Evolutionary conservation across 2,797 vertebrate genomes (phyloP), one percentile per base, ranked within the genome.

Genomic region (Hippopotamyrus pictus): DNA sequence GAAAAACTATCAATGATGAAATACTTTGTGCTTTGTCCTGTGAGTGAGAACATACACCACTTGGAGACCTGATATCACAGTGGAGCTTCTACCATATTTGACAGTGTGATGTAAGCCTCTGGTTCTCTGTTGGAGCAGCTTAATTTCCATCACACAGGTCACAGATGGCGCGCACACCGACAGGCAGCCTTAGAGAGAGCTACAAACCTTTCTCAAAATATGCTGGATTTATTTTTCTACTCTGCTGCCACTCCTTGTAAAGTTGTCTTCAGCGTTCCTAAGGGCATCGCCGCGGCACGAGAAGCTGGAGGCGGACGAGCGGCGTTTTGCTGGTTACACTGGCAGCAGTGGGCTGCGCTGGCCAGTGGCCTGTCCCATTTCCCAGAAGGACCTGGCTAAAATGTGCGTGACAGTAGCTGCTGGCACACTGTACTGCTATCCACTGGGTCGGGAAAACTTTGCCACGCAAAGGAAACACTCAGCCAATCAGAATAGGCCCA

Each of bases 361-460:
- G 82, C 41, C 82, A 22, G 41, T 22, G 82, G 82, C 82, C 46
- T 84, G 82, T 84, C 46, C 46, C 29, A 51, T 85, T 85, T 85
- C 46, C 82, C 82, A 85, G 82, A 51, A 85, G 82, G 82, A 22
- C 48, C 44, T 85, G 82, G 82, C 82, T 51, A 25, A 85, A 85
- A 85, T 85, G 82, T 14, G n/a, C 50, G 9, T 85, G 82, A 85
- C 46, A n/a, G 79, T 83, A 83, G 79, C 37, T 48, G 76, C 48
- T 83, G 76, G 76, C 76, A 17, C 12, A 84, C n/a, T 29, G 4
- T 84, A 25, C 11, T 51, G n/a, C n/a, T 51, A 84, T 48, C 46
- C 12, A 7, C 12, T 50, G 9, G 48, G 11, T 46, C 82, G 17
- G 46, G 46, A 85, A 85, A 85, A 12, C 82, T 25, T 50, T 82